Conservation (phyloP, 2,113 vertebrate genomes). For the Sylvietta virens region DNA sequence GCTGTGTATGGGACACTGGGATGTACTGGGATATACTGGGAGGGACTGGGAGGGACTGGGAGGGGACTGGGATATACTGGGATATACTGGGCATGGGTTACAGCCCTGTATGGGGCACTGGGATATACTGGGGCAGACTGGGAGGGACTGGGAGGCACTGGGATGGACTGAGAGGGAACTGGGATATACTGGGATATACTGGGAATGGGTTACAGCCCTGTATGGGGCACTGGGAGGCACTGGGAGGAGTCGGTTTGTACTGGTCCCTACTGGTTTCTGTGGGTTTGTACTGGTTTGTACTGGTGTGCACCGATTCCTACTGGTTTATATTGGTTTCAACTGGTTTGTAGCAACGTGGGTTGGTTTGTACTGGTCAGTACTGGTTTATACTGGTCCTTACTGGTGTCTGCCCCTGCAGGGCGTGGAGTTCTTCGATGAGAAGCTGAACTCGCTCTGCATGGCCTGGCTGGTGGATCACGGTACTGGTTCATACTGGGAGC, state of each 20-base stretch:
- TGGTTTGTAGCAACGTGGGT: too few species aligned
- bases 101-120: too few species aligned
- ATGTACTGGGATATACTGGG: background rate
- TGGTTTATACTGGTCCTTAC: background rate
- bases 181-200: too few species aligned
- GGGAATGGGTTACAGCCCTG: too few species aligned
- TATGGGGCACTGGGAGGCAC: background rate
- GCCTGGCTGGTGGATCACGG: slow-evolving; percentile 78
- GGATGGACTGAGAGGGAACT: accelerated
- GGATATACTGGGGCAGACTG: too few species aligned
- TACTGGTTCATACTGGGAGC: background rate
- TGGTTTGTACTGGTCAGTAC: too few species aligned
- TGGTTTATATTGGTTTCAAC: too few species aligned
- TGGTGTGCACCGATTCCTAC: too few species aligned
- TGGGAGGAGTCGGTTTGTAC: too few species aligned
- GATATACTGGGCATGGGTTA: background rate
- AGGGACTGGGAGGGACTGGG: background rate
- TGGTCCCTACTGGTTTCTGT: too few species aligned
- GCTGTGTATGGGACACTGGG: background rate
- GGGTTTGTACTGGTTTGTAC: too few species aligned
- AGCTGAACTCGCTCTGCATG: slow-evolving; percentile 79
- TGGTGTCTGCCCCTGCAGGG: slow-evolving; percentile 27
- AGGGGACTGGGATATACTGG: background rate
- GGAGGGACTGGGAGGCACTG: background rate
- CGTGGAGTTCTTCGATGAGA: slow-evolving; percentile 78